Base-by-base conservation (phyloP, 2,888 invertebrate genomes). In the Biston betularia region DNA sequence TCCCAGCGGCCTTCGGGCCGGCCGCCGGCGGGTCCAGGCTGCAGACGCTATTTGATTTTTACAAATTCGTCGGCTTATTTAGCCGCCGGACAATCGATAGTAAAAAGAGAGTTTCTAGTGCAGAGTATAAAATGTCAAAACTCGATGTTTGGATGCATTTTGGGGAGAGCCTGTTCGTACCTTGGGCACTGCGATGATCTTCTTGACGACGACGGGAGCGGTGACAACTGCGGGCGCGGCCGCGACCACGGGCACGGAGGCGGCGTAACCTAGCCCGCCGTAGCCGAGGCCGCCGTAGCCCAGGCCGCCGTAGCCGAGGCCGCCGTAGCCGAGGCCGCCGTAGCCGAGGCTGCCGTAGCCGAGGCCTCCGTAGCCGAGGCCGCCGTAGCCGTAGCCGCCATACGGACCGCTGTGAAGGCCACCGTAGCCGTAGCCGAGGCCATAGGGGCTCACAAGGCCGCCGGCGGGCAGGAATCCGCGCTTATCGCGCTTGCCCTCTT, bases 401-500 rank as follows among this genome's bases (percentile, higher is more conserved):
- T 53, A 53, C 24, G 24, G 48, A 59, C 73, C 73, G 50, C 72
- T 68, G 63, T 70, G 68, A 42, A 72, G 65, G 48, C 65, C 66
- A 65, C 69, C 70, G 60, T 52, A 50, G 6, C 52, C 50, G 44
- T 44, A 42, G 44, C 52, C 50, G 14, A 60, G 58, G 54, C 54
- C 58, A 35, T 59, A 65, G 59, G 67, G 60, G 65, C 69, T 63
- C 11, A 77, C 71, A 5, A 48, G 33, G 12, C 49, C 49, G 12
- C 33, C 24, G 72, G 40, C 54, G 11, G 55, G 15, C n/a, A 61
- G 44, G 62, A 14, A 67, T 48, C 82, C 79, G 45, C 86, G 85
- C 75, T 84, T 86, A 69, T 80, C 84, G 10, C 86, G 84, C 73
- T 78, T 78, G 54, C 69, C 73, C n/a, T 68, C 68, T 14, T 63